Conservation (phyloP, 2,113 vertebrate genomes). For the Turnix velox region DNA sequence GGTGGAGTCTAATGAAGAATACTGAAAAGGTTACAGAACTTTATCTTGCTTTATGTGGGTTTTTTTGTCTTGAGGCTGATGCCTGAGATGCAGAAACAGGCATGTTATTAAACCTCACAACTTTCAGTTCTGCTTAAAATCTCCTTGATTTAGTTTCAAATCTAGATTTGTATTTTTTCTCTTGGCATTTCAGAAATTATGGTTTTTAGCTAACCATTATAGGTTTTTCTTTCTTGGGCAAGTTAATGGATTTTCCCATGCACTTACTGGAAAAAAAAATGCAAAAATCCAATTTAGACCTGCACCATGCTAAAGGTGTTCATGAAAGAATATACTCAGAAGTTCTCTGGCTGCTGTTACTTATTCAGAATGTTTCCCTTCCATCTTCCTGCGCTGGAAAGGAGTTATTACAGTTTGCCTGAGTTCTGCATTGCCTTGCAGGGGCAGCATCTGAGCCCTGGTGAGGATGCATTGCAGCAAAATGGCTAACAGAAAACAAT, state of each 20-base stretch:
- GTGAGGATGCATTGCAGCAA: neutral
- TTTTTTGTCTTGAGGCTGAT: slow-evolving; percentile 33
- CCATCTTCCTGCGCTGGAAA: neutral
- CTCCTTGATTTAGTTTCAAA: neutral
- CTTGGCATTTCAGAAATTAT: neutral
- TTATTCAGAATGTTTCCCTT: neutral
- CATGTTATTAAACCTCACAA: neutral
- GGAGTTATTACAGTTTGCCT: neutral
- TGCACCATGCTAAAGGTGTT: neutral
- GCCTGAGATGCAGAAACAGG: neutral
- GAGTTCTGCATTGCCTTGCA: neutral
- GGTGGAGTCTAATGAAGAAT: slow-evolving; percentile 64
- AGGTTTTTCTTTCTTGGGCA: neutral
- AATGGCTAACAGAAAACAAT: neutral
- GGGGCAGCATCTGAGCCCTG: neutral
- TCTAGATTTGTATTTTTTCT: neutral
- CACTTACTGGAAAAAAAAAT: neutral
- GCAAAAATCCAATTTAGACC: neutral
- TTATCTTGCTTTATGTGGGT: neutral
- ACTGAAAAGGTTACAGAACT: slow-evolving; percentile 63
- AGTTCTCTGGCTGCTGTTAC: neutral
- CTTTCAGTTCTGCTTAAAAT: neutral
- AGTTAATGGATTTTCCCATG: neutral
- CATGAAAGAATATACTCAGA: neutral
- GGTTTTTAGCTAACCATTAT: neutral